Conservation (phyloP, 2,888 invertebrate species). For the Polyploca ridens region DNA sequence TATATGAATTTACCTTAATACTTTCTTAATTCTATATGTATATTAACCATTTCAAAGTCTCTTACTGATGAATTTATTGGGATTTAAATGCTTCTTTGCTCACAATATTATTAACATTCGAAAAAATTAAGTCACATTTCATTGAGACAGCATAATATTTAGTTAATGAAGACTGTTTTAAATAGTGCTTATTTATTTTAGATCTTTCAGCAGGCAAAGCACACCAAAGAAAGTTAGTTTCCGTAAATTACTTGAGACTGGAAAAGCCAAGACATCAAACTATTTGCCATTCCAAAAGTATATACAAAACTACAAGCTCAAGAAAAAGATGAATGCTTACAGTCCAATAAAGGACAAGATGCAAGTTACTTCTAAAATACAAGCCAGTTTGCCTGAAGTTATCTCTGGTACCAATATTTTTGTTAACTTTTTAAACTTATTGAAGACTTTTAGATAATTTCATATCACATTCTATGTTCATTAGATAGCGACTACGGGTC, state of each 20-base stretch:
- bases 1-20: slow-evolving; percentile 30
- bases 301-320: slow-evolving; percentile 72
- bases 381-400: slow-evolving; percentile 64
- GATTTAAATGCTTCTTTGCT: not conserved
- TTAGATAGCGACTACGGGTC: slow-evolving; percentile 74
- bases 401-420: slow-evolving; percentile 59
- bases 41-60: slow-evolving; percentile 28
- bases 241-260: slow-evolving; percentile 75
- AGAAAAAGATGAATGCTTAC: slow-evolving; percentile 67
- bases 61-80: not conserved
- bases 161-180: not conserved
- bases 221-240: slow-evolving; percentile 79
- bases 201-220: slow-evolving; percentile 73
- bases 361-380: slow-evolving; percentile 65
- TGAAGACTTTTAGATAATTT: not conserved
- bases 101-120: too few relatives aligned
- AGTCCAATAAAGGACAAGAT: slow-evolving; percentile 71
- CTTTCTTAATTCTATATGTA: slow-evolving; percentile 8
- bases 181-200: slow-evolving; percentile 28
- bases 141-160: not conserved
- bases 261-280: slow-evolving; percentile 75
- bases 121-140: not conserved
- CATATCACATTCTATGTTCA: slow-evolving; percentile 36
- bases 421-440: not conserved
- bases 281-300: slow-evolving; percentile 87